phyloP scores from a whole-genome alignment of 2,888 invertebrate species.

The Ypsolopha sequella region DNA sequence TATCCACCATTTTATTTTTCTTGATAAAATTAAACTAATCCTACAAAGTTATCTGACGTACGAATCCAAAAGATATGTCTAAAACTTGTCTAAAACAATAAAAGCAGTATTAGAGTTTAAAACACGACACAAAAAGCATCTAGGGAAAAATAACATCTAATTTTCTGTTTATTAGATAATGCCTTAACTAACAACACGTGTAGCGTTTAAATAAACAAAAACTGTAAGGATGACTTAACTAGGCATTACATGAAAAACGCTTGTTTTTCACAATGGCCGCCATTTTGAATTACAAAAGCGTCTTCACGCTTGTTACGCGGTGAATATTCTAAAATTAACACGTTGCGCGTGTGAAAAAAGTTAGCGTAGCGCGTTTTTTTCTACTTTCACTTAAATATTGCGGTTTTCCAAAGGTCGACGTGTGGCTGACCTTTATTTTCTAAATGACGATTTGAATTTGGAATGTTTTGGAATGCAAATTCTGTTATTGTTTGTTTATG shows the following conservation, averaged over 20 bases:
- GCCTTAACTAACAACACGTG: no score
- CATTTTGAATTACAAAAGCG: constrained; percentile 16
- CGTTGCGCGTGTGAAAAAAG: constrained; percentile 42
- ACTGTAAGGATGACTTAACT: no score
- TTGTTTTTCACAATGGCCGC: neutral
- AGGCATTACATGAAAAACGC: neutral
- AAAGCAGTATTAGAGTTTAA: no score
- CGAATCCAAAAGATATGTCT: no score
- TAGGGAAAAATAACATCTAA: no score
- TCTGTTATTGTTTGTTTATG: neutral
- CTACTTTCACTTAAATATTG: constrained; percentile 47
- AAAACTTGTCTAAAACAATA: no score
- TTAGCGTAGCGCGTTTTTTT: constrained; percentile 34
- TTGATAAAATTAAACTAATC: no score
- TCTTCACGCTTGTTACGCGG: constrained; percentile 35
- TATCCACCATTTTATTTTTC: no score
- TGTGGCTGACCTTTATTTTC: neutral
- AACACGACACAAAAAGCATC: no score
- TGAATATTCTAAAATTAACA: constrained; percentile 34
- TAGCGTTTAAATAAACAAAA: no score
- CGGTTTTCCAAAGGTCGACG: constrained; percentile 22
- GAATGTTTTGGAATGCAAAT: neutral
- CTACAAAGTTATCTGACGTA: no score
- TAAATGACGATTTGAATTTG: neutral
- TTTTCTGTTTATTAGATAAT: no score